A percentile compares a stretch with the other conserved stretches of the same genome.
Conservation (phyloP, 2,888 invertebrate species). For the Azorinus chamasolen region DNA sequence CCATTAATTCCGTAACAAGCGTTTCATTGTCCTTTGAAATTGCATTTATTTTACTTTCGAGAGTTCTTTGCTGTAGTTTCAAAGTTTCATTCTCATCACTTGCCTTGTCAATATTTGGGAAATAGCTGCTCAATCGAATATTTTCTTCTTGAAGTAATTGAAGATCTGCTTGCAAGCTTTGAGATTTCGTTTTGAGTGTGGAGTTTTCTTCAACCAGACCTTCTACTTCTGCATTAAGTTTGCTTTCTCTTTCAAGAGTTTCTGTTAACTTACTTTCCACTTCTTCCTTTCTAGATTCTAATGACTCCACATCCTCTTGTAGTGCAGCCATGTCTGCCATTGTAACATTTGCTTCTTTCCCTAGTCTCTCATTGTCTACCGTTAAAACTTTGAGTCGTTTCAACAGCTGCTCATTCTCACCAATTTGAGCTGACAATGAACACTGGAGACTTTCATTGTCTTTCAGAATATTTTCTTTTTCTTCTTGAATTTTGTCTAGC, state of each 20-base stretch:
- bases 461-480: constrained; percentile 48
- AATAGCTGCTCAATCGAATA: constrained; percentile 41
- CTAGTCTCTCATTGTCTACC: constrained; percentile 49
- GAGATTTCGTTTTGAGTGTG: constrained; percentile 53
- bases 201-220: constrained; percentile 52
- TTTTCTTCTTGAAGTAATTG: constrained; percentile 49
- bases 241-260: constrained; percentile 24
- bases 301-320: neutral
- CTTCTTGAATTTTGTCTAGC: constrained; percentile 53
- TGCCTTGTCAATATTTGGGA: constrained; percentile 54
- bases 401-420: constrained; percentile 48
- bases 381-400: constrained; percentile 42
- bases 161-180: constrained; percentile 49
- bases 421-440: constrained; percentile 29
- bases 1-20: constrained; percentile 46
- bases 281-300: constrained; percentile 14
- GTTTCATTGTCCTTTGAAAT: constrained; percentile 63
- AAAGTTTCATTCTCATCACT: constrained; percentile 34
- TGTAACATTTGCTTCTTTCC: constrained; percentile 16
- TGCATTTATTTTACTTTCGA: constrained; percentile 57
- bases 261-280: constrained; percentile 40
- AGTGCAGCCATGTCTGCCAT: constrained; percentile 17
- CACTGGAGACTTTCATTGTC: constrained; percentile 60
- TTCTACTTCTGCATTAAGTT: constrained; percentile 51
- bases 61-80: constrained; percentile 52